Percentiles rank a stretch among this genome's conserved stretches.
Conservation (phyloP, 1,140 invertebrate genomes). For the Batillaria attramentaria region DNA sequence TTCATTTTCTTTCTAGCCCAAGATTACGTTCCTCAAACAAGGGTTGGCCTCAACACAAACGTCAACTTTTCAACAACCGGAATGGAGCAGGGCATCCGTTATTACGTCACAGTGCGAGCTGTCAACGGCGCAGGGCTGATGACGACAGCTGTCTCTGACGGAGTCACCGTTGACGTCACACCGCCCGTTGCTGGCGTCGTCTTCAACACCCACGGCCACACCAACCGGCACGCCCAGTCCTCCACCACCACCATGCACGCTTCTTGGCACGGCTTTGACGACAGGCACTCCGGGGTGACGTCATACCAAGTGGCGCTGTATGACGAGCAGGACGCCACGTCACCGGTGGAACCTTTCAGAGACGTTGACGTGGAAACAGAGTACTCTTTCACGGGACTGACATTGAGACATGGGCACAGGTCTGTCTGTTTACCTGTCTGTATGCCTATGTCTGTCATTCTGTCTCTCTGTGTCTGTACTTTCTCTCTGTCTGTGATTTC, state of each 20-base stretch:
- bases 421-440: too few relatives aligned
- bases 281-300: conserved; percentile 42
- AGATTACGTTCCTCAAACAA: neutral
- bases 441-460: too few relatives aligned
- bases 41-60: conserved; percentile 26
- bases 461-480: too few relatives aligned
- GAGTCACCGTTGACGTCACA: conserved; percentile 41
- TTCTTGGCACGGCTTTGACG: conserved; percentile 51
- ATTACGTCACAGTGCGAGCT: conserved; percentile 44
- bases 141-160: conserved; percentile 43
- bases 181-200: conserved; percentile 41
- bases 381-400: conserved; percentile 11
- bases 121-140: conserved; percentile 41
- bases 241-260: conserved; percentile 23
- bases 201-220: conserved; percentile 40
- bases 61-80: neutral
- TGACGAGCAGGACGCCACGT: neutral
- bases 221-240: conserved; percentile 22
- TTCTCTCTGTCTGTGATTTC: too few relatives aligned
- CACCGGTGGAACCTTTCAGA: neutral
- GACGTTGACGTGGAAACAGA: conserved; percentile 27
- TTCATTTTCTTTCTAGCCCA: too few relatives aligned
- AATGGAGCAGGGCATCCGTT: conserved; percentile 38
- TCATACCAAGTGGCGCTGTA: conserved; percentile 38
- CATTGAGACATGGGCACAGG: conserved; percentile 28